Evolutionary conservation across 2,888 invertebrate genomes (phyloP).

Genomic region (Noctua janthina): DNA sequence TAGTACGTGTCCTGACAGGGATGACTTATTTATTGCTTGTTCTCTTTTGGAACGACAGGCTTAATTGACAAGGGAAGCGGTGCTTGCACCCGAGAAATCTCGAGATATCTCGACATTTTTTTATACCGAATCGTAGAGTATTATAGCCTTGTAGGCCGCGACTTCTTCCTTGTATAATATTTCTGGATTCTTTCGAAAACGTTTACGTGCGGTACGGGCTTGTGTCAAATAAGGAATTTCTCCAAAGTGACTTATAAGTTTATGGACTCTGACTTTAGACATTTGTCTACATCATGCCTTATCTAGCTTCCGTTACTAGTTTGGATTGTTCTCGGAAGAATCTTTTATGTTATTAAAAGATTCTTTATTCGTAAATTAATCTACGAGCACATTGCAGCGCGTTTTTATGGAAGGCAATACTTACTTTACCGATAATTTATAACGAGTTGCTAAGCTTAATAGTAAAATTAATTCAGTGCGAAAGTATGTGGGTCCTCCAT

Average conservation of each 20-base stretch:
- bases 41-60: constrained; percentile 60
- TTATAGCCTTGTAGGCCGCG: not conserved
- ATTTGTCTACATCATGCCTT: constrained; percentile 15
- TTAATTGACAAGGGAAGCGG: constrained; percentile 67
- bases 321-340: constrained; percentile 2
- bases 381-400: not conserved
- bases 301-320: constrained; percentile 19
- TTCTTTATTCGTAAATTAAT: not conserved
- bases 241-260: constrained; percentile 11
- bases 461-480: constrained; percentile 8
- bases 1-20: constrained; percentile 33
- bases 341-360: not conserved
- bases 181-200: constrained; percentile 13
- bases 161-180: not conserved
- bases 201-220: constrained; percentile 1
- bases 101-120: constrained; percentile 30
- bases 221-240: constrained; percentile 27
- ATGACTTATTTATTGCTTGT: constrained; percentile 60
- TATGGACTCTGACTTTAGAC: constrained; percentile 10
- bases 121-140: not conserved
- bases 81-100: constrained; percentile 41
- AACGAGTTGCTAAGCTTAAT: not conserved
- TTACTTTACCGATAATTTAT: not conserved
- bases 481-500: constrained; percentile 7
- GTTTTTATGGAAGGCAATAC: not conserved